A percentile compares a stretch with the other conserved stretches of the same genome.
These are phyloP conservation scores for Seriola quinqueradiata DNA, from an alignment of 2,113 vertebrate species.

Conservation along the genomic window DNA sequence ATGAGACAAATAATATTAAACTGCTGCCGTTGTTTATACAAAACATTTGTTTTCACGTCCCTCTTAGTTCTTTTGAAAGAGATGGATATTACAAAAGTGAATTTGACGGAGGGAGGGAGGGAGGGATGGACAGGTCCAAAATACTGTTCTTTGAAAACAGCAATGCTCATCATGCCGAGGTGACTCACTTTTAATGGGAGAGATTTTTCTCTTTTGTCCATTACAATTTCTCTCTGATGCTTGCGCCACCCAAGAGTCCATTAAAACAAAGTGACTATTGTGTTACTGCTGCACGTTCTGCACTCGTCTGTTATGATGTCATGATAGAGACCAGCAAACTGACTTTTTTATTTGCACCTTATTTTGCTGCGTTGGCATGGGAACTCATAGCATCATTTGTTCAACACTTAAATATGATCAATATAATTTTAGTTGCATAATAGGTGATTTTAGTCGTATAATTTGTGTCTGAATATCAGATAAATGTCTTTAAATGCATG, in stretches of 20 bases:
- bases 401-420: background rate
- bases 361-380: background rate
- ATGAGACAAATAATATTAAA: background rate
- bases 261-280: background rate
- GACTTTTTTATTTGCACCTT: background rate
- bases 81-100: background rate
- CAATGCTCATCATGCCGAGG: background rate
- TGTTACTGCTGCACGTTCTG: background rate
- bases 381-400: background rate
- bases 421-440: background rate
- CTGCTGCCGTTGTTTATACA: background rate
- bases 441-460: background rate
- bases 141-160: background rate
- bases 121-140: background rate
- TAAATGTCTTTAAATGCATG: background rate
- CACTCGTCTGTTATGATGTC: background rate
- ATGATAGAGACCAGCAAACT: background rate
- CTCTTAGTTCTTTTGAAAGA: background rate
- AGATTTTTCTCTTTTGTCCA: conserved; percentile 15
- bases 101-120: background rate
- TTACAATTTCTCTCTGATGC: background rate
- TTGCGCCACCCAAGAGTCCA: background rate
- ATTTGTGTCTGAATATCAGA: background rate
- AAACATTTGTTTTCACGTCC: background rate
- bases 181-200: conserved; percentile 37